phyloP scores from a whole-genome alignment of 1,140 invertebrate genomes.

The Ctenoplectra terminalis region DNA sequence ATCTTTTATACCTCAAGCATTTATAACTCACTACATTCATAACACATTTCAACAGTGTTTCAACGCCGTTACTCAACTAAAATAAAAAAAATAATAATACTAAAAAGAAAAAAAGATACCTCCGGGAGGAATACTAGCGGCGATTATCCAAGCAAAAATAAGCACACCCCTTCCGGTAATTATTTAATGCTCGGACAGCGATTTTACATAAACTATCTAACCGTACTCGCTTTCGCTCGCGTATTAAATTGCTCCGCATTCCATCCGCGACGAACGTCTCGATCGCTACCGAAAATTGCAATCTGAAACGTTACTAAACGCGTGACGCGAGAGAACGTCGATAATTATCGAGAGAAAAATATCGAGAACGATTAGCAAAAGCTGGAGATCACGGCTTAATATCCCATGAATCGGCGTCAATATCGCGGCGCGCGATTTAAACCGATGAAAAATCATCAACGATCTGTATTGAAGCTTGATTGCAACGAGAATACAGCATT shows the following conservation, averaged over 20 bases:
- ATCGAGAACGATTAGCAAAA: too few relatives aligned
- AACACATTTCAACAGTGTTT: not conserved
- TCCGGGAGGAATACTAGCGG: not conserved
- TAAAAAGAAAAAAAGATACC: not conserved
- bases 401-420: too few relatives aligned
- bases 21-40: too few relatives aligned
- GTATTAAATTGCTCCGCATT: not conserved
- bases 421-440: not conserved
- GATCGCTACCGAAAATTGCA: not conserved
- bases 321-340: not conserved
- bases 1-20: too few relatives aligned
- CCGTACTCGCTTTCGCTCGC: not conserved
- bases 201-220: constrained; percentile 1
- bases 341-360: not conserved
- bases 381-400: too few relatives aligned
- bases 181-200: not conserved
- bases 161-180: not conserved
- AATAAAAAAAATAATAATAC: not conserved
- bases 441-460: not conserved
- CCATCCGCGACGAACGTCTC: not conserved
- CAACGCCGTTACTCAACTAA: not conserved
- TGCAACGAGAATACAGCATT: not conserved
- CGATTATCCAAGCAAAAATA: not conserved
- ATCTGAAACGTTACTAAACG: not conserved
- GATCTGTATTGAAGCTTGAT: not conserved